Percentiles rank a stretch among this genome's conserved stretches.
Evolutionary conservation across 2,113 vertebrate species (phyloP).

Genomic region (Dasypus novemcinctus): DNA sequence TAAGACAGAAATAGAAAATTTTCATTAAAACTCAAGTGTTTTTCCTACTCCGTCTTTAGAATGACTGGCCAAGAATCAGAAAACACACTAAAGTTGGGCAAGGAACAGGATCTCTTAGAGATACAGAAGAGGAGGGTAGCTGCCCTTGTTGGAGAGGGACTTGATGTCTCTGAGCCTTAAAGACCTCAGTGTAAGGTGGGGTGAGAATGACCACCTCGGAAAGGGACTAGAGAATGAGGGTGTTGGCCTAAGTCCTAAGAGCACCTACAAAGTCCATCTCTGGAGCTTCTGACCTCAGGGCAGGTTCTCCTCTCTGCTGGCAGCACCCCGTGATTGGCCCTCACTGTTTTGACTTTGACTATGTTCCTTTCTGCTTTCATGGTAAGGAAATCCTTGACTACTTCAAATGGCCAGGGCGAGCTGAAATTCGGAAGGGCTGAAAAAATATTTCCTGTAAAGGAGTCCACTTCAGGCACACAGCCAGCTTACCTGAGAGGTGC

Average conservation of each 20-base stretch:
- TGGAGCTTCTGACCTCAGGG: not conserved
- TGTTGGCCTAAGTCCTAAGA: not conserved
- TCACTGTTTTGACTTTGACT: not conserved
- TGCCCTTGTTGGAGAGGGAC: not conserved
- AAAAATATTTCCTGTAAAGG: not conserved
- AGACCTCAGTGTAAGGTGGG: not conserved
- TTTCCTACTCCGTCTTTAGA: not conserved
- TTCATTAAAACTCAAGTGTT: not conserved
- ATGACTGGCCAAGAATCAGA: not conserved
- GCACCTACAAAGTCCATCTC: not conserved
- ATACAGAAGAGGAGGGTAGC: not conserved
- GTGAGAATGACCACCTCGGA: not conserved
- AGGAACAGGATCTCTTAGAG: no score
- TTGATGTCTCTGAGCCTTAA: not conserved
- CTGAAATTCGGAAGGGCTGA: not conserved
- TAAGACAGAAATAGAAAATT: not conserved
- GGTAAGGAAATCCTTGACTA: not conserved
- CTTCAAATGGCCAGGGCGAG: not conserved
- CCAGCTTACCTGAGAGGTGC: not conserved
- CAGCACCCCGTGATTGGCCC: not conserved
- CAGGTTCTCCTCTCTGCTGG: not conserved
- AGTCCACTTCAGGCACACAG: not conserved
- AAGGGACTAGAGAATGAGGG: not conserved
- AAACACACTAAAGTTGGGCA: not conserved
- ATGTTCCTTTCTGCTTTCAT: not conserved